Conservation (phyloP, 2,888 invertebrate genomes). For the Nymphalis urticae region DNA sequence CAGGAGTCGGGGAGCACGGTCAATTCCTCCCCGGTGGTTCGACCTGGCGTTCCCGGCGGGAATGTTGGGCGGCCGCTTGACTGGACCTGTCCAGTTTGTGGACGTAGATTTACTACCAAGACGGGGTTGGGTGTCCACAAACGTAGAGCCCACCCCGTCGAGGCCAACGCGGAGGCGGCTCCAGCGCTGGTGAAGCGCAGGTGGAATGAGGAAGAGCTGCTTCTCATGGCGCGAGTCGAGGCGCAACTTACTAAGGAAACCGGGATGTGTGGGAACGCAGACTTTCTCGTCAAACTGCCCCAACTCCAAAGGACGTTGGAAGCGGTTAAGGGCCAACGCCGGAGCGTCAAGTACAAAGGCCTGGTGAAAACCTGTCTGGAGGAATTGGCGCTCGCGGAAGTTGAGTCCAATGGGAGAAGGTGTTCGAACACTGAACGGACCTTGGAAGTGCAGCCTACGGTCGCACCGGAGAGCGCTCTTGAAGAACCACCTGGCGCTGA, state of each 20-base stretch:
- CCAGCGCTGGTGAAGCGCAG: constrained; percentile 36
- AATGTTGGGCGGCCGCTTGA: constrained; percentile 14
- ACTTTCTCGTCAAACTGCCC: constrained; percentile 26
- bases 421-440: not conserved
- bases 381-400: constrained; percentile 1
- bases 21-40: constrained; percentile 14
- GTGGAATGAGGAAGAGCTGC: constrained; percentile 37
- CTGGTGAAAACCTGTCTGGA: constrained; percentile 27
- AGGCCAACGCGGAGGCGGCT: constrained; percentile 35
- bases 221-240: constrained; percentile 34
- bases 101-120: constrained; percentile 25
- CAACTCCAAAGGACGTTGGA: constrained; percentile 33
- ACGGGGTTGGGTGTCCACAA: constrained; percentile 33
- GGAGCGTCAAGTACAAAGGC: constrained; percentile 24
- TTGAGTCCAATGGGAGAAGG: constrained; percentile 1
- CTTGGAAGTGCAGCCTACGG: not conserved
- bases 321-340: constrained; percentile 34
- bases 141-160: too few relatives aligned
- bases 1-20: constrained; percentile 36
- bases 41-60: constrained; percentile 13
- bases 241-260: constrained; percentile 28
- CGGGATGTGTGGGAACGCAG: constrained; percentile 23
- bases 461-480: not conserved
- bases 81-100: constrained; percentile 32
- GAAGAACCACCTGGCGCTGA: constrained; percentile 14